These are phyloP conservation scores for Gadopsis marmoratus DNA, from an alignment of 2,797 vertebrate species.

Conservation along the genomic window DNA sequence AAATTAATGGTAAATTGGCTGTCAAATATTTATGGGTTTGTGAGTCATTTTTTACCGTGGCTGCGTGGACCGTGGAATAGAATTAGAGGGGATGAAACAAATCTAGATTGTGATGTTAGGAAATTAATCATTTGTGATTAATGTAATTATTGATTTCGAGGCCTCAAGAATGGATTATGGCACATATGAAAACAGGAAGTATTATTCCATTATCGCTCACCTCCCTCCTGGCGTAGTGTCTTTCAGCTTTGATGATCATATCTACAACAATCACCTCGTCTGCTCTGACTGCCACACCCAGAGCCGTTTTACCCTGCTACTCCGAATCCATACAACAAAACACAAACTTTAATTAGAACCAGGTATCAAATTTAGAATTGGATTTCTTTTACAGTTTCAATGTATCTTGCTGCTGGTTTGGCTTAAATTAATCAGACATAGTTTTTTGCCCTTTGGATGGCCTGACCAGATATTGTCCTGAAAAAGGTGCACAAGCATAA, in stretches of 20 bases:
- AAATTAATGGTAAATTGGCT: constrained; percentile 59
- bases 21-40: constrained; percentile 46
- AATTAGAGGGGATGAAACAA: constrained; percentile 46
- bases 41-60: constrained; percentile 25
- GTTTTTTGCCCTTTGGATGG: background rate
- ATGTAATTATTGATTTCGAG: constrained; percentile 56
- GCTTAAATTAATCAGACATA: background rate
- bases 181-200: background rate
- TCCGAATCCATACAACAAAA: constrained; percentile 48
- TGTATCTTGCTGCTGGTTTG: background rate
- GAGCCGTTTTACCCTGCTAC: constrained; percentile 90
- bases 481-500: background rate
- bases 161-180: constrained; percentile 26
- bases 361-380: background rate
- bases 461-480: background rate
- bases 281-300: constrained; percentile 90
- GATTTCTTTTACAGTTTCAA: constrained; percentile 1
- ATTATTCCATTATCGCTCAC: constrained; percentile 77
- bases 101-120: constrained; percentile 38
- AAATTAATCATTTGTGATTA: constrained; percentile 60
- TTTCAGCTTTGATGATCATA: constrained; percentile 96
- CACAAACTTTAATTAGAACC: constrained; percentile 15
- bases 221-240: constrained; percentile 86
- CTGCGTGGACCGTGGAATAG: constrained; percentile 33
- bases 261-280: constrained; percentile 89